Base-by-base conservation (phyloP, 1,140 invertebrate genomes). In the Bombus ignitus region DNA sequence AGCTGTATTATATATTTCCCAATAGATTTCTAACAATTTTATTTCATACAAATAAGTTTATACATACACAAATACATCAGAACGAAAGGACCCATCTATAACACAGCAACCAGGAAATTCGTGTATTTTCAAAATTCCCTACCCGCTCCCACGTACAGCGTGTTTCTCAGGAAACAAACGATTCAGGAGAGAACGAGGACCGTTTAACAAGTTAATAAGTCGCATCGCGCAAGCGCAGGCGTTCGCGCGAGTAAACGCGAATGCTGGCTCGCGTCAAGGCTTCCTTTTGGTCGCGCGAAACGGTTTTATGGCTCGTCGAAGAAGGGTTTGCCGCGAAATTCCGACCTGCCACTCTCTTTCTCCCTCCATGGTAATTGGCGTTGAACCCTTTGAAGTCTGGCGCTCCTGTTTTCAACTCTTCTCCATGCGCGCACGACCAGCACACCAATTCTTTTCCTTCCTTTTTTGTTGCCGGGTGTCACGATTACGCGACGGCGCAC, bases 351-450 rank as follows among this genome's bases (percentile, higher is more conserved):
- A 22, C 57, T 47, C 42, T 73, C 62, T 1, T 42, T 62, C 35
- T 28, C n/a, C 32, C 81, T 28, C 12, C 28, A 35, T 71, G 68
- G 82, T 84, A 84, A 87, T 85, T 84, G 88, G 81, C 77, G 84
- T 86, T 72, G 59, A 82, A 18, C 59, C 79, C 83, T 88, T 91
- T 91, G 89, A 88, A 88, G 84, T 90, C 89, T 90, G 78, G 85
- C 86, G 77, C 76, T 62, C 25, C 57, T 70, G 80, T 80, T 80
- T 47, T 62, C 76, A 77, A 25, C 72, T 62, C 75, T 28, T 59
- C 70, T 87, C 79, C 68, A 57, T 35, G 70, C 78, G 65, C 68
- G 65, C 65, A 18, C 71, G 53, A 62, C 75, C 47, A n/a, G 25
- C 42, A 35, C 12, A 10, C 9, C 3, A 53, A 78, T 88, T 80